These are phyloP conservation scores for Myotis myotis DNA, from an alignment of 2,797 vertebrate genomes.

Conservation along the genomic window DNA sequence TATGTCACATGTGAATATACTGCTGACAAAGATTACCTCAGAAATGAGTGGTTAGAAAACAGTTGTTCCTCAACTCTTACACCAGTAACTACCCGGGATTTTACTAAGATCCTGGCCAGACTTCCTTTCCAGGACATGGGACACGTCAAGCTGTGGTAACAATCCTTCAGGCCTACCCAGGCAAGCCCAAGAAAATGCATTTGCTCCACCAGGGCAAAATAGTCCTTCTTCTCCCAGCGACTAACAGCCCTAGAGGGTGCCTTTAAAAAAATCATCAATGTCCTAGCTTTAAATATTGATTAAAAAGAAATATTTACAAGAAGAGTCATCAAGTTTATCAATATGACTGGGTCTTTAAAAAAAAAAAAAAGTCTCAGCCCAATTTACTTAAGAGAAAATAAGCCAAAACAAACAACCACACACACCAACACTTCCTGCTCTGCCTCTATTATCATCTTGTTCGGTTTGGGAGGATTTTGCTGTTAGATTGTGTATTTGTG, in stretches of 20 bases:
- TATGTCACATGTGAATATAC: not conserved
- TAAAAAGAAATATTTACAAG: constrained; percentile 10
- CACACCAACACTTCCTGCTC: constrained; percentile 41
- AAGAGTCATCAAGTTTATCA: not conserved
- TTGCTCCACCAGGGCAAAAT: not conserved
- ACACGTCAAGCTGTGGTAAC: not conserved
- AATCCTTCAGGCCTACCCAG: not conserved
- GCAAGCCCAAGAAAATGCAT: not conserved
- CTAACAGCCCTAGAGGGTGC: not conserved
- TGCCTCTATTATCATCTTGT: constrained; percentile 17
- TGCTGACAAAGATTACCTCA: constrained; percentile 13
- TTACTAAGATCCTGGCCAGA: not conserved
- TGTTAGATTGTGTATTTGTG: not conserved
- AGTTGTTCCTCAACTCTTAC: not conserved
- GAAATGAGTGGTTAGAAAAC: not conserved
- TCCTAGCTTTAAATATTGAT: not conserved
- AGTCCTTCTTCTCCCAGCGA: not conserved
- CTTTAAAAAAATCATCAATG: not conserved
- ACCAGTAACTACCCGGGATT: not conserved
- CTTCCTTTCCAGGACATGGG: not conserved
- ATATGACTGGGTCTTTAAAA: not conserved
- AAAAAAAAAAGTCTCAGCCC: not conserved
- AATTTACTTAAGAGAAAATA: constrained; percentile 49
- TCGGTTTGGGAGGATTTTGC: constrained; percentile 53
- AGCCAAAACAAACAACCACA: constrained; percentile 52